These are phyloP conservation scores for Polia nebulosa DNA, from an alignment of 2,888 invertebrate species.

Conservation along the genomic window DNA sequence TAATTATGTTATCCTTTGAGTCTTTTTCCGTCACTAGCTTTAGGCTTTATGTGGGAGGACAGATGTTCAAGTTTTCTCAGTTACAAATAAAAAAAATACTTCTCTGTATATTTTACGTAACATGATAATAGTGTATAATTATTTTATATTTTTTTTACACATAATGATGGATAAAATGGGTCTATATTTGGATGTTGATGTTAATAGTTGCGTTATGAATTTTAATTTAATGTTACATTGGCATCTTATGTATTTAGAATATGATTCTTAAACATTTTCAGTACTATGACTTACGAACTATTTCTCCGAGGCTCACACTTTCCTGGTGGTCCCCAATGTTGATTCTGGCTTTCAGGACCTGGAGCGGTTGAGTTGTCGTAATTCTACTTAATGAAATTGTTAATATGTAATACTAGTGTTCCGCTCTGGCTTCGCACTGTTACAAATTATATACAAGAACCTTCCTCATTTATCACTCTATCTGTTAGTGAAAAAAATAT, in stretches of 20 bases:
- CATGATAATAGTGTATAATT: constrained; percentile 34
- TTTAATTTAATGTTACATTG: background rate
- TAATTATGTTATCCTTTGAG: constrained; percentile 39
- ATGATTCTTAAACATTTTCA: too few relatives aligned
- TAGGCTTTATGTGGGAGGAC: constrained; percentile 44
- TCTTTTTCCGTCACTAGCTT: constrained; percentile 26
- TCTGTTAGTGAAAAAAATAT: too few relatives aligned
- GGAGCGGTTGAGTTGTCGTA: too few relatives aligned
- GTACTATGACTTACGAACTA: too few relatives aligned
- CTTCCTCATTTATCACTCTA: too few relatives aligned
- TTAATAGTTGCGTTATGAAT: background rate
- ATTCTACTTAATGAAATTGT: too few relatives aligned
- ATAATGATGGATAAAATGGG: background rate
- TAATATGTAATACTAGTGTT: too few relatives aligned
- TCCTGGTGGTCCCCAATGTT: too few relatives aligned
- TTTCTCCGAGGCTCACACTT: too few relatives aligned
- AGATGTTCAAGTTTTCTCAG: constrained; percentile 30
- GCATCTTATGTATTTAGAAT: background rate
- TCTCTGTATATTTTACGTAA: constrained; percentile 19
- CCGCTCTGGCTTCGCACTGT: too few relatives aligned
- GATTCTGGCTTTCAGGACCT: too few relatives aligned
- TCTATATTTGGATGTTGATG: background rate
- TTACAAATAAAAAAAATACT: constrained; percentile 1
- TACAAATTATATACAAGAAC: too few relatives aligned
- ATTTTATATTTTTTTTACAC: constrained; percentile 29